phyloP scores from a whole-genome alignment of 2,888 invertebrate genomes.

The Athalia cordata region DNA sequence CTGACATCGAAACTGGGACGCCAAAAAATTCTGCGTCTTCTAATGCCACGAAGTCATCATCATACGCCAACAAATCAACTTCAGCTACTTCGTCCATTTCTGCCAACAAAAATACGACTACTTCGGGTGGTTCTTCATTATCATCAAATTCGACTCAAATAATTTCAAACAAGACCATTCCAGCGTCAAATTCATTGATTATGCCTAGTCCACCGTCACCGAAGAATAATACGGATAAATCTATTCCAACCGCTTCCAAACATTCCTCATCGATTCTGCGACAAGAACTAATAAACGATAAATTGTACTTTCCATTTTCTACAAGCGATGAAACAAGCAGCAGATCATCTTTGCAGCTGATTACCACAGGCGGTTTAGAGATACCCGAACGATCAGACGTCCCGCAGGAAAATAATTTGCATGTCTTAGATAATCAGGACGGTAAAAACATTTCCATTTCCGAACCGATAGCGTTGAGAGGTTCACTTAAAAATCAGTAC shows the following conservation, averaged over 20 bases:
- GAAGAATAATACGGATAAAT: not conserved
- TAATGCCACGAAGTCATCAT: too few species aligned
- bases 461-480: not conserved
- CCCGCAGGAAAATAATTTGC: not conserved
- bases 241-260: not conserved
- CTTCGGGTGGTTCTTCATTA: too few species aligned
- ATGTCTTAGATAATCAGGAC: too few species aligned
- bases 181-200: too few species aligned
- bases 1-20: too few species aligned
- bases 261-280: conserved; percentile 45
- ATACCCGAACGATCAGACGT: not conserved
- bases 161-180: too few species aligned
- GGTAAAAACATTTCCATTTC: not conserved
- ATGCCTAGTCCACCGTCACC: not conserved
- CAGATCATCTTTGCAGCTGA: not conserved
- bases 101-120: too few species aligned
- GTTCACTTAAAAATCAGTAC: conserved; percentile 17
- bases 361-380: not conserved
- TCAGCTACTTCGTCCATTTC: too few species aligned
- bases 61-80: too few species aligned
- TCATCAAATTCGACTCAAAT: too few species aligned
- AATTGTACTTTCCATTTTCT: conserved; percentile 44
- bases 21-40: too few species aligned
- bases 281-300: conserved; percentile 50
- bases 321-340: not conserved